Percentiles rank a stretch among this genome's conserved stretches.
Conservation (phyloP, 2,888 invertebrate genomes). For the Yponomeuta cagnagella region DNA sequence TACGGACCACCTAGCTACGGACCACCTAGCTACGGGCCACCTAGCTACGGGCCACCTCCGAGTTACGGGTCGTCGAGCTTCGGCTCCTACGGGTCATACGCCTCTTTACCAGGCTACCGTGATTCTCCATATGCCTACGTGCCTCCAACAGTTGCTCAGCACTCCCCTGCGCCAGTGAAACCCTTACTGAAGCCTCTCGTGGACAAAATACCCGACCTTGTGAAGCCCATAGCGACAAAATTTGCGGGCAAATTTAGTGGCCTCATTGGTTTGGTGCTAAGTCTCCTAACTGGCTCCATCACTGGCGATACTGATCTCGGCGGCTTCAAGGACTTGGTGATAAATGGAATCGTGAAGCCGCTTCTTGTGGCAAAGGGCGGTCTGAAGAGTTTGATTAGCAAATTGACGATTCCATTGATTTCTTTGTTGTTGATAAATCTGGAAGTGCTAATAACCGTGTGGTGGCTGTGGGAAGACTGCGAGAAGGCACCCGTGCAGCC, state of each 20-base stretch:
- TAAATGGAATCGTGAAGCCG: slow-evolving; percentile 57
- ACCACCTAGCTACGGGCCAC: slow-evolving; percentile 16
- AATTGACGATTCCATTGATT: slow-evolving; percentile 58
- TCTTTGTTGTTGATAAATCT: slow-evolving; percentile 56
- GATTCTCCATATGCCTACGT: slow-evolving; percentile 17
- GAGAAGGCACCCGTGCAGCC: slow-evolving; percentile 27
- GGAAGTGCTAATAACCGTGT: slow-evolving; percentile 57
- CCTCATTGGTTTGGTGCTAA: slow-evolving; percentile 46
- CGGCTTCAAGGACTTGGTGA: slow-evolving; percentile 52
- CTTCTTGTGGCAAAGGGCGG: slow-evolving; percentile 52
- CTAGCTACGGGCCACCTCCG: slow-evolving; percentile 17
- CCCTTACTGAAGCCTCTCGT: slow-evolving; percentile 31
- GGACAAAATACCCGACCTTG: slow-evolving; percentile 22
- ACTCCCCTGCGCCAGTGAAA: slow-evolving; percentile 11
- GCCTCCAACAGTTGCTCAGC: slow-evolving; percentile 16
- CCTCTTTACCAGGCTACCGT: slow-evolving; percentile 12
- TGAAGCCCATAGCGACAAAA: slow-evolving; percentile 47
- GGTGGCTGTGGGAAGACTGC: slow-evolving; percentile 73
- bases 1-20: slow-evolving; percentile 18
- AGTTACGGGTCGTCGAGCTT: slow-evolving; percentile 24
- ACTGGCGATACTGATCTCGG: slow-evolving; percentile 39
- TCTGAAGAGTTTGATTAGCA: slow-evolving; percentile 56
- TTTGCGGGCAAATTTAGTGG: slow-evolving; percentile 49
- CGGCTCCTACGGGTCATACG: background rate
- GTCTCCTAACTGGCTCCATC: slow-evolving; percentile 45